Percentiles rank a stretch among this genome's conserved stretches.
These are phyloP conservation scores for Calliphora vicina DNA, from an alignment of 1,140 invertebrate genomes.

Conservation along the genomic window DNA sequence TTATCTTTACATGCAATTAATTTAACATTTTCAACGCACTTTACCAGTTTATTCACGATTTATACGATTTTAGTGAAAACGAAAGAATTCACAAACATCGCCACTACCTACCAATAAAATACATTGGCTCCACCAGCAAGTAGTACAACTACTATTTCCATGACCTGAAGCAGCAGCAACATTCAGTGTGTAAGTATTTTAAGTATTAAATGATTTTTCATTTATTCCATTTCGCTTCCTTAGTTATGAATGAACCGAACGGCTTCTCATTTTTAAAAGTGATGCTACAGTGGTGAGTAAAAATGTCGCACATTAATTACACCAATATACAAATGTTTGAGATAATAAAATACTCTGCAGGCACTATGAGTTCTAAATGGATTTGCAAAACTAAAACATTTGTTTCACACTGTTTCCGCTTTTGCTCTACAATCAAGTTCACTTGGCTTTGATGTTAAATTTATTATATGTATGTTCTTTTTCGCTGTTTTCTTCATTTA, in stretches of 20 bases:
- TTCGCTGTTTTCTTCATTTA: background rate
- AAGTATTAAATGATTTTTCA: background rate
- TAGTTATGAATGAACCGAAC: background rate
- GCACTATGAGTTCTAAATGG: too few species aligned
- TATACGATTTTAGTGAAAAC: background rate
- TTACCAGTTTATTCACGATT: slow-evolving; percentile 32
- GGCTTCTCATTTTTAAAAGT: background rate
- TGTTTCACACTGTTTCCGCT: background rate
- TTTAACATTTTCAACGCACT: slow-evolving; percentile 31
- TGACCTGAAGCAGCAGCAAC: background rate
- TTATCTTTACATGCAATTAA: slow-evolving; percentile 34
- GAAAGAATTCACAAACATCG: background rate
- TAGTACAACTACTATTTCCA: background rate
- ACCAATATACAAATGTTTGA: too few species aligned
- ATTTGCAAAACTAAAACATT: background rate
- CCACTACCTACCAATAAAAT: background rate
- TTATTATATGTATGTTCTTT: background rate
- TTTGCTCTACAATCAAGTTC: background rate
- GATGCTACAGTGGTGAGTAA: too few species aligned
- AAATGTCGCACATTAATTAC: too few species aligned
- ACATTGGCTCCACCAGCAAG: background rate
- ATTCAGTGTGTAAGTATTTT: background rate
- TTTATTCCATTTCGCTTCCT: background rate
- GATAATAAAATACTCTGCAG: too few species aligned
- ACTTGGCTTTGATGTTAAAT: background rate